These are phyloP conservation scores for Seriola quinqueradiata DNA, from an alignment of 2,113 vertebrate genomes.

Conservation along the genomic window DNA sequence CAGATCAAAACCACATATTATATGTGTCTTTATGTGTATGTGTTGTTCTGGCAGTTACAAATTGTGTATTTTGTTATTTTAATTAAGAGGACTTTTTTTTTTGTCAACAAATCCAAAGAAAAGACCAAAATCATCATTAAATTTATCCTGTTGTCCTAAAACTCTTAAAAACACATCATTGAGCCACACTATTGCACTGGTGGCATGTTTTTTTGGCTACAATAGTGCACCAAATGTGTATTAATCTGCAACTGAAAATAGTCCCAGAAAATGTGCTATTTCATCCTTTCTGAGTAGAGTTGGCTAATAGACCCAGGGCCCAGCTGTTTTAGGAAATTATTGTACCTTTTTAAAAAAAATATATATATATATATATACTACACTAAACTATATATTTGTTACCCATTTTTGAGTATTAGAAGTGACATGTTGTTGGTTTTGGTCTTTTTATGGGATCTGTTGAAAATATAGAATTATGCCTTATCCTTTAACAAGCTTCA, in stretches of 20 bases:
- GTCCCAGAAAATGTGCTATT: not conserved
- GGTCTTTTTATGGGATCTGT: not conserved
- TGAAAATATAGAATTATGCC: not conserved
- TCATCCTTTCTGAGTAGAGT: not conserved
- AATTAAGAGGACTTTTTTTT: not conserved
- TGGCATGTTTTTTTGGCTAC: too few species aligned
- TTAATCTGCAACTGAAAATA: not conserved
- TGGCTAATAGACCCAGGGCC: not conserved
- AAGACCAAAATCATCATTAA: not conserved
- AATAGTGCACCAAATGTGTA: not conserved
- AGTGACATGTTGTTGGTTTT: not conserved
- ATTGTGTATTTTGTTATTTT: too few species aligned
- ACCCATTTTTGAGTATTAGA: not conserved
- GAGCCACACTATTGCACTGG: too few species aligned
- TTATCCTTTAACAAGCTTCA: slow-evolving; percentile 4
- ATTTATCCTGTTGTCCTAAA: not conserved
- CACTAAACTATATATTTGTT: too few species aligned
- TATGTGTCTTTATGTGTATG: too few species aligned
- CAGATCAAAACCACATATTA: too few species aligned
- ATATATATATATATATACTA: too few species aligned
- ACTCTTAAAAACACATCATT: too few species aligned
- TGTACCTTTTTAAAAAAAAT: too few species aligned
- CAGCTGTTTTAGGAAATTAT: too few species aligned
- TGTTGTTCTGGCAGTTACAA: too few species aligned
- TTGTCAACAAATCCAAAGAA: not conserved